phyloP scores from a whole-genome alignment of 2,888 invertebrate genomes.

The Dinocampus coccinellae region DNA sequence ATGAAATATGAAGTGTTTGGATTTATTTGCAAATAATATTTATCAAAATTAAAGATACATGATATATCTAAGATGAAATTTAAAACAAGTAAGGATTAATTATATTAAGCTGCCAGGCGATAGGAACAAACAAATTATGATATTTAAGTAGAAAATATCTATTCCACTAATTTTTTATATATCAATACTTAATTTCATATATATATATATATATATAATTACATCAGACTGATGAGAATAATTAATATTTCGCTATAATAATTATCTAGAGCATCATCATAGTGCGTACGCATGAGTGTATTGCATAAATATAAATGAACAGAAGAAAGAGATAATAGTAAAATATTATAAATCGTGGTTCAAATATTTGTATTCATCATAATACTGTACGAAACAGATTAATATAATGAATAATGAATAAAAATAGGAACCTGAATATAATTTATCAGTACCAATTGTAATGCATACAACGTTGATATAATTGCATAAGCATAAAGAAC shows the following conservation, averaged over 20 bases:
- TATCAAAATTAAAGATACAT: not conserved
- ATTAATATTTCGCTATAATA: not conserved
- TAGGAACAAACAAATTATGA: too few species aligned
- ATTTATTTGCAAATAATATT: not conserved
- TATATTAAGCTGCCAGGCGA: not conserved
- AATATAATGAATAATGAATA: too few species aligned
- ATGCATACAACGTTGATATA: too few species aligned
- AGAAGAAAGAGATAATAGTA: not conserved
- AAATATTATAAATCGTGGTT: not conserved
- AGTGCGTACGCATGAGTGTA: not conserved
- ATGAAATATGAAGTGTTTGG: not conserved
- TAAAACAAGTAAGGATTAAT: not conserved
- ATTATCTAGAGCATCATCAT: not conserved
- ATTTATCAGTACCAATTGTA: too few species aligned
- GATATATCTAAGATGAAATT: not conserved
- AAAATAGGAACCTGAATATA: too few species aligned
- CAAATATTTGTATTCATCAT: not conserved
- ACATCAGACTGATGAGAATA: not conserved
- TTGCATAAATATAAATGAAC: not conserved
- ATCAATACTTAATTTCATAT: not conserved
- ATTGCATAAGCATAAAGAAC: too few species aligned
- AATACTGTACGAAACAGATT: too few species aligned
- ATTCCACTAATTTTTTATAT: too few species aligned
- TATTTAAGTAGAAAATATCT: too few species aligned
- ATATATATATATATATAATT: not conserved